Conservation (phyloP, 2,888 invertebrate genomes). For the Cheilosia soror region DNA sequence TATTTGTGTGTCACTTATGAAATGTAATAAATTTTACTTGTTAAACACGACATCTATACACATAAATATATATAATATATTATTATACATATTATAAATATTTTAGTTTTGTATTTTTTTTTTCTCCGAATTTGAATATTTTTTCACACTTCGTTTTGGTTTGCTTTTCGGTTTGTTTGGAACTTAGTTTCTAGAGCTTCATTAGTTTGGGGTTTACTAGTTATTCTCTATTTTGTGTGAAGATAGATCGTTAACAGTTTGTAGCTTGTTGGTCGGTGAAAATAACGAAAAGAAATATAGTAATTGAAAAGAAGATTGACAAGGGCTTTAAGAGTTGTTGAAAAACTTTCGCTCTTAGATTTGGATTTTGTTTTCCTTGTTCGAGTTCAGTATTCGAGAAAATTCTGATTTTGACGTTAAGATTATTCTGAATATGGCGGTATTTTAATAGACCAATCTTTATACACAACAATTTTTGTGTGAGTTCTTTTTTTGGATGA, state of each 20-base stretch:
- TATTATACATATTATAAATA: neutral
- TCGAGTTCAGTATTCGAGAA: no score
- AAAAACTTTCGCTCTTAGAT: no score
- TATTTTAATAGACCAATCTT: no score
- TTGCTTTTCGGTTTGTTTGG: slow-evolving; percentile 15
- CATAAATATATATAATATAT: slow-evolving; percentile 23
- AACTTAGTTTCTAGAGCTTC: slow-evolving; percentile 8
- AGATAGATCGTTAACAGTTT: neutral
- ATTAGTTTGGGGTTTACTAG: neutral
- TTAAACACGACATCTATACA: slow-evolving; percentile 71
- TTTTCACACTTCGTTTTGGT: slow-evolving; percentile 46
- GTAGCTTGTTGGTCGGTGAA: slow-evolving; percentile 11
- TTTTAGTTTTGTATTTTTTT: slow-evolving; percentile 14
- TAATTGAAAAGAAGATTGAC: neutral
- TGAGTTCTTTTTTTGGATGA: no score
- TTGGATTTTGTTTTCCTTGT: no score
- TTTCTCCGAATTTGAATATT: slow-evolving; percentile 52
- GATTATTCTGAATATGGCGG: no score
- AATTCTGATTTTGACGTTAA: no score
- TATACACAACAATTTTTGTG: no score
- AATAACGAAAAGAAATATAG: neutral
- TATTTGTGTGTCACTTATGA: slow-evolving; percentile 48
- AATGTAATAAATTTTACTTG: slow-evolving; percentile 50
- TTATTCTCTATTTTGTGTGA: slow-evolving; percentile 9
- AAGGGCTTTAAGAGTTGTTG: no score